Percentiles rank a stretch among this genome's conserved stretches.
phyloP scores from a whole-genome alignment of 2,888 invertebrate species.

The Helicoverpa assulta region DNA sequence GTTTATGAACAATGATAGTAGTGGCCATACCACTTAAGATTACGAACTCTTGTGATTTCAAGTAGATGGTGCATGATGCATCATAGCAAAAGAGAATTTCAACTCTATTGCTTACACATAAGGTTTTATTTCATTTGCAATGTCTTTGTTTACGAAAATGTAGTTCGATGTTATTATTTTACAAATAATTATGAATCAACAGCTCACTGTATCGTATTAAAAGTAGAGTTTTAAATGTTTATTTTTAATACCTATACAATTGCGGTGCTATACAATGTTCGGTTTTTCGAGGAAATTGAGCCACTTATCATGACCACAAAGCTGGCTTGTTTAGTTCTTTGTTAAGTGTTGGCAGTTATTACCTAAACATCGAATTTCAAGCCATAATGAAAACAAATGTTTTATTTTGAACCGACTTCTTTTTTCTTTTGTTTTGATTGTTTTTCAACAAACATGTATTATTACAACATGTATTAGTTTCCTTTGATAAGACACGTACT shows the following conservation, averaged over 20 bases:
- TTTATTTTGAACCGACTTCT: too few relatives aligned
- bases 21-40: conserved; percentile 21
- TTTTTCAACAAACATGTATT: too few relatives aligned
- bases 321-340: neutral
- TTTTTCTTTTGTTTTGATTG: too few relatives aligned
- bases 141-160: neutral
- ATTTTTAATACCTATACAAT: neutral
- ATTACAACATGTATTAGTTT: too few relatives aligned
- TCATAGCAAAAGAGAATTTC: conserved; percentile 5
- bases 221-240: neutral
- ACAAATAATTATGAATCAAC: conserved; percentile 2
- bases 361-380: too few relatives aligned
- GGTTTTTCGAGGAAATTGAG: neutral
- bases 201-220: neutral
- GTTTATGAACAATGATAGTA: conserved; percentile 16
- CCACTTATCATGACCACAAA: neutral
- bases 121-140: neutral
- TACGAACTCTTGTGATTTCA: conserved; percentile 3
- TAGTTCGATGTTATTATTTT: conserved; percentile 11
- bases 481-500: too few relatives aligned
- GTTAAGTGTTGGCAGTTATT: too few relatives aligned
- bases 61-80: conserved; percentile 2
- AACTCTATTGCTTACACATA: neutral
- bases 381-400: too few relatives aligned
- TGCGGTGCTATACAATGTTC: neutral